Base-by-base conservation (phyloP, 2,797 vertebrate species). In the Siniperca undulata region DNA sequence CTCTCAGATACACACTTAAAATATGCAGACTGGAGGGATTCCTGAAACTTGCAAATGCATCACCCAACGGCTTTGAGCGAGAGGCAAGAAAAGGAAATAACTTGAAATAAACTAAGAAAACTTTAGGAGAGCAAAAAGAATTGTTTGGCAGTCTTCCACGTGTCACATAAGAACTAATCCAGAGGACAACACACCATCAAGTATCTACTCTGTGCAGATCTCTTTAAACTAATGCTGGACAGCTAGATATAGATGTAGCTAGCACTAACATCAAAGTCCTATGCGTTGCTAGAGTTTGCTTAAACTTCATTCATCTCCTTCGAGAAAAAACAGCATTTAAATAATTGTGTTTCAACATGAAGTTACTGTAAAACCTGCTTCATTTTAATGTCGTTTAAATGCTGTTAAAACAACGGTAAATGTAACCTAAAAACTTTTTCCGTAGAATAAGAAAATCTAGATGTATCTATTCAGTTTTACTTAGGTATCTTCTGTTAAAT, bases 1-100 rank as follows among this genome's bases (percentile, higher is more conserved):
- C 65, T 46, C 61, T 42, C 53, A 34, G 52, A 79, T 60, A 78
- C 64, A 78, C 48, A 75, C 62, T 82, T 66, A 61, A 85, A 89
- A 88, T 78, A 84, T 81, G 81, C 86, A 89, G 74, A 80, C 81
- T 78, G 74, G 69, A 90, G 78, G 66, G 81, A 88, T 81, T 92
- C 84, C 71, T 79, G 12, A 80, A 86, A 77, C 83, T 81, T 90
- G 61, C 59, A 85, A 75, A 86, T 55, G 79, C 66, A 79, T 86
- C 71, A 75, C 20, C 75, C 40, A 14, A 50, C 44, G 27, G 80
- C 68, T 78, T 16, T n/a, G 56, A 77, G 66, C 17, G 30, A 65
- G 67, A 76, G 22, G 58, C 13, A 2, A 12, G 17, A 22, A 55
- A 16, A 65, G 24, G 27, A 30, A 30, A 30, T 52, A 20, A 50